Evolutionary conservation across 2,113 vertebrate genomes (phyloP), one percentile per base, ranked within the genome.

Genomic region (human): DNA sequence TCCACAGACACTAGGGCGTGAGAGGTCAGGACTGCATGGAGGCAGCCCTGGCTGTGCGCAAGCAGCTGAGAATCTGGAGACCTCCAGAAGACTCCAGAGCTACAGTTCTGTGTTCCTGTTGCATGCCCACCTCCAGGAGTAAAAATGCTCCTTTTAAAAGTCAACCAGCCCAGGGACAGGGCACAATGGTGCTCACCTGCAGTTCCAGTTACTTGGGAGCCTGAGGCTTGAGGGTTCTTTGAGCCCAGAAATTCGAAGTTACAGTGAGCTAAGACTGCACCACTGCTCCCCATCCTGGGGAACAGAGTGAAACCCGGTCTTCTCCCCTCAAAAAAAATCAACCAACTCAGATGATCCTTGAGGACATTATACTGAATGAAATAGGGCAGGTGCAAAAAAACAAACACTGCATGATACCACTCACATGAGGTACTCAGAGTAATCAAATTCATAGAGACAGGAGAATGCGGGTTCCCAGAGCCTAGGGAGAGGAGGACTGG

Each of bases 121-220:
- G 0, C 0, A 18, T 2, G 40, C 22, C 59, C 27, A 52, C n/a
- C 5, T 38, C 20, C 38, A 40, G 5, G n/a, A 78, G n/a, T 2
- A 55, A 91, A 70, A 50, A 1, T 12, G 22, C 35, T 45, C 59
- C n/a, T 8, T 75, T 35, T 48, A 50, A 68, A 70, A 55, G 64
- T 30, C 48, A 50, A 4, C n/a, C 25, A 66, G 52, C 48, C 11
- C 79, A 55, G 30, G n/a, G 27, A 55, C 17, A 35, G 32, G 66
- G 32, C 66, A 68, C 32, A 8, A 14, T n/a, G 66, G 13, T n/a
- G 66, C 66, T 35, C 16, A 13, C 66, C 32, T 68, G 66, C 32
- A n/a, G 16, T 68, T 16, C 32, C 32, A 68, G 32, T 7, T 32
- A 16, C 16, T 68, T 0, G 32, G 66, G 66, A n/a, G 66, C 7